Evolutionary conservation across 2,113 vertebrate species (phyloP).

Genomic region (Antidorcas marsupialis): DNA sequence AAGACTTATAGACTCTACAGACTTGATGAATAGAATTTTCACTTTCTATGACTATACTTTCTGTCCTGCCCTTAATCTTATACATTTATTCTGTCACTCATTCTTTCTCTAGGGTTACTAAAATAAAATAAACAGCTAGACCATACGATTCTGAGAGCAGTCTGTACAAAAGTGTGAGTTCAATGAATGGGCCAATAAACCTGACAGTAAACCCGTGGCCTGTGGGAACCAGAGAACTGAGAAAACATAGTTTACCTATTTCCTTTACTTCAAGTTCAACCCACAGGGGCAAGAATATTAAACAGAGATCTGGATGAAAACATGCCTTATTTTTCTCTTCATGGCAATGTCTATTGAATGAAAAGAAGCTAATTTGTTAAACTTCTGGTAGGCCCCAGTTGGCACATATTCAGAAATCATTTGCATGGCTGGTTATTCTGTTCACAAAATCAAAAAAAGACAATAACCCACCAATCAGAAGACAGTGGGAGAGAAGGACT

Average conservation of each 20-base stretch:
- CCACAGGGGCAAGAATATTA: background rate
- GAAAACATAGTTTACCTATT: conserved; percentile 4
- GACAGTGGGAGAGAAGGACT: background rate
- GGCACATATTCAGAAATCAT: conserved; percentile 40
- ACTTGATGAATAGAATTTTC: conserved; percentile 43
- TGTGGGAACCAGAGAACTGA: background rate
- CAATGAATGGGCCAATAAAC: background rate
- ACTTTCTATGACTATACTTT: background rate
- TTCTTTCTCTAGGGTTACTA: background rate
- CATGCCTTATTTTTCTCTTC: background rate
- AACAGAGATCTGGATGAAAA: conserved; percentile 6
- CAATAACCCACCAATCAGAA: background rate
- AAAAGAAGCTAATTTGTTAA: conserved; percentile 48
- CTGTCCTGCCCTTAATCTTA: conserved; percentile 38
- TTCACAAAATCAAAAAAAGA: conserved; percentile 38
- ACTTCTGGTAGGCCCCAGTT: background rate
- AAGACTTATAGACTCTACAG: conserved; percentile 11
- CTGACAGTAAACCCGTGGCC: background rate
- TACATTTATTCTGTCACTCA: conserved; percentile 23
- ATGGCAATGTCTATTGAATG: background rate
- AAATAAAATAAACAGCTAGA: conserved; percentile 43
- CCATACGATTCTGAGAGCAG: background rate
- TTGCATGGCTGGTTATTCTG: conserved; percentile 15
- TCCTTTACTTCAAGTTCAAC: background rate
- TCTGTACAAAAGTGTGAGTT: conserved; percentile 17